Percentiles rank a stretch among this genome's conserved stretches.
Evolutionary conservation across 2,113 vertebrate genomes (phyloP).

Genomic region (Gopherus evgoodei): DNA sequence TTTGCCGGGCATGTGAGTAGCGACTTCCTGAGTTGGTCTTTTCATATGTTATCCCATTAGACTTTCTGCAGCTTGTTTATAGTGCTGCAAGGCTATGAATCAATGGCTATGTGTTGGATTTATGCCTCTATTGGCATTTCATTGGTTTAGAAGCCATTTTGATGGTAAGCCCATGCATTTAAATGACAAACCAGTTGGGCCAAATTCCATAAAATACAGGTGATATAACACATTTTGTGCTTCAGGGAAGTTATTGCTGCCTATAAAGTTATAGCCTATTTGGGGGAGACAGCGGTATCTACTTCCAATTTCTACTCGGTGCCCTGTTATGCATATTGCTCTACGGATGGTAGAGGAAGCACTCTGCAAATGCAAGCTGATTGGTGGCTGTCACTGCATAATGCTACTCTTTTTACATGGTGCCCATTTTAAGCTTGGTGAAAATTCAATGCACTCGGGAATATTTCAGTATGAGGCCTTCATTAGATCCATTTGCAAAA

Average conservation of each 20-base stretch:
- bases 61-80: slow-evolving; percentile 45
- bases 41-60: slow-evolving; percentile 31
- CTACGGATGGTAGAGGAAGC: slow-evolving; percentile 15
- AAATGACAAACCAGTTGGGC: slow-evolving; percentile 66
- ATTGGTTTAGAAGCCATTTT: slow-evolving; percentile 62
- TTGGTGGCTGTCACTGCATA: background rate
- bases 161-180: slow-evolving; percentile 67
- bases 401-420: background rate
- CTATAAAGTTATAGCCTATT: slow-evolving; percentile 45
- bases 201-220: slow-evolving; percentile 68
- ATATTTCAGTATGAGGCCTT: background rate
- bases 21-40: slow-evolving; percentile 14
- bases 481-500: background rate
- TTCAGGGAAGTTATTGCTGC: slow-evolving; percentile 43
- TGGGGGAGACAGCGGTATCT: slow-evolving; percentile 4
- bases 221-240: slow-evolving; percentile 63
- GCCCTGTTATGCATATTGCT: background rate
- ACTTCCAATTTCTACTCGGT: slow-evolving; percentile 6
- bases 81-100: slow-evolving; percentile 57
- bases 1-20: background rate
- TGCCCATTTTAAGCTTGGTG: background rate
- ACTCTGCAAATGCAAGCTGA: slow-evolving; percentile 28
- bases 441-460: background rate
- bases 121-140: slow-evolving; percentile 55
- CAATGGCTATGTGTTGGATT: slow-evolving; percentile 50